phyloP scores from a whole-genome alignment of 2,797 vertebrate species.

The Dryobates pubescens region DNA sequence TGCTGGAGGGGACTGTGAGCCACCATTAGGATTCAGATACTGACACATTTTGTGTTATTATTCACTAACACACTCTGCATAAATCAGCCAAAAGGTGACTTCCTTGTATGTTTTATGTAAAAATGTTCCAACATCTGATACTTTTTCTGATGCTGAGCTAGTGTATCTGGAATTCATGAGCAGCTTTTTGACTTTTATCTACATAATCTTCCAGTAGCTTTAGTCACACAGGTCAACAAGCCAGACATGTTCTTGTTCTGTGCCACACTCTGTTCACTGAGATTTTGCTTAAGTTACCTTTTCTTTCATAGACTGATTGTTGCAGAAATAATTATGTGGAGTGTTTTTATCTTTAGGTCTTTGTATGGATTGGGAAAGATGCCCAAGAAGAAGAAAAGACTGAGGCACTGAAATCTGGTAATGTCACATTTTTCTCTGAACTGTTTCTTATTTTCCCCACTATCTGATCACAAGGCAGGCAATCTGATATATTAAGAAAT shows the following conservation, averaged over 20 bases:
- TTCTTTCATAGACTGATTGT: neutral
- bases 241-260: neutral
- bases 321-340: neutral
- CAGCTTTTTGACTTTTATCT: neutral
- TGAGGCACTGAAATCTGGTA: slow-evolving; percentile 91
- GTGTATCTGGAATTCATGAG: neutral
- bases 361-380: slow-evolving; percentile 97
- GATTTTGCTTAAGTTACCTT: neutral
- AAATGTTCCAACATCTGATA: neutral
- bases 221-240: neutral
- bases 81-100: neutral
- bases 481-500: neutral
- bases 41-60: neutral
- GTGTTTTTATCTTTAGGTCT: slow-evolving; percentile 82
- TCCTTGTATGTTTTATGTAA: neutral
- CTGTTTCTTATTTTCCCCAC: neutral
- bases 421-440: slow-evolving; percentile 2
- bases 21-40: neutral
- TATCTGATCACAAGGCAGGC: neutral
- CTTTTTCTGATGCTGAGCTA: neutral
- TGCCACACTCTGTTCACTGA: neutral
- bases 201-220: neutral
- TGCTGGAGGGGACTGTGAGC: neutral
- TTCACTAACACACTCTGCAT: neutral
- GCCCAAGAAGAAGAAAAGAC: slow-evolving; percentile 96